Evolutionary conservation across 2,888 invertebrate species (phyloP).

Genomic region (Bombyx huttoni): DNA sequence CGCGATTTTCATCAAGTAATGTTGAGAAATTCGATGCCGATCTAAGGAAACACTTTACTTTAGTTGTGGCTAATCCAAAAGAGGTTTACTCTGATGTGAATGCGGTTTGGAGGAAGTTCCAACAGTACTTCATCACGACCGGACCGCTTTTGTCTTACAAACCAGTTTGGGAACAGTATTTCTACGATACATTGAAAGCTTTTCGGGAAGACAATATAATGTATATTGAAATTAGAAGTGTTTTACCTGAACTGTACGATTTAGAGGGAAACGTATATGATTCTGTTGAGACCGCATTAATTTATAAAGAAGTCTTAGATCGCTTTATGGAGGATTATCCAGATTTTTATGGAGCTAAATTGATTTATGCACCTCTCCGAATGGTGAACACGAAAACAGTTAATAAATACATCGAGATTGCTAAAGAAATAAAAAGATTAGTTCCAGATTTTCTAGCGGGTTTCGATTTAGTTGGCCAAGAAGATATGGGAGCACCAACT

Average conservation of each 20-base stretch:
- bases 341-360: conserved; percentile 77
- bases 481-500: conserved; percentile 78
- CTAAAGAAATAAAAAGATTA: conserved; percentile 46
- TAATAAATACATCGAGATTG: conserved; percentile 54
- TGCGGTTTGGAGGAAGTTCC: conserved; percentile 74
- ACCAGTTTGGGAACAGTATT: conserved; percentile 77
- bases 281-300: conserved; percentile 62
- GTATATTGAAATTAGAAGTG: conserved; percentile 78
- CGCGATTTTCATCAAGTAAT: conserved; percentile 52
- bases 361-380: conserved; percentile 79
- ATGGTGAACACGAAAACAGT: conserved; percentile 45
- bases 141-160: conserved; percentile 71
- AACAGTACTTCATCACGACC: conserved; percentile 65
- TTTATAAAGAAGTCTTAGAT: conserved; percentile 70
- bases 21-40: conserved; percentile 64
- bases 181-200: conserved; percentile 75
- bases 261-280: conserved; percentile 73
- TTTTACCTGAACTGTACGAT: conserved; percentile 76
- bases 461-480: conserved; percentile 87
- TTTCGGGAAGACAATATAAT: conserved; percentile 78
- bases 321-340: conserved; percentile 73
- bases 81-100: conserved; percentile 67
- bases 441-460: conserved; percentile 82
- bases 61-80: conserved; percentile 62
- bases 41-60: conserved; percentile 64